phyloP scores from a whole-genome alignment of 2,888 invertebrate genomes.

The Hirtodrosophila cameraria region DNA sequence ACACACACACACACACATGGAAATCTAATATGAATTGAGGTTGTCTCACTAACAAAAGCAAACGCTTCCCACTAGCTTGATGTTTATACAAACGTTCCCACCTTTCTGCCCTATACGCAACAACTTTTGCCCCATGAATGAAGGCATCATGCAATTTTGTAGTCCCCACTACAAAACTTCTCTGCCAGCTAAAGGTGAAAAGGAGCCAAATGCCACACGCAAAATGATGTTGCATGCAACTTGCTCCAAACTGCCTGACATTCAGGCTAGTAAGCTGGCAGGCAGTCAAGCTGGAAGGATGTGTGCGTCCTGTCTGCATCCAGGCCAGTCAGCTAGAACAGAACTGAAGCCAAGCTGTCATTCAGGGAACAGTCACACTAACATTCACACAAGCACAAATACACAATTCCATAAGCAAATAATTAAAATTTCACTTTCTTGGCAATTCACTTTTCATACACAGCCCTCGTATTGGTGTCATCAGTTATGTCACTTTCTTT shows the following conservation, averaged over 20 bases:
- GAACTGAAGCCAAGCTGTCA: constrained; percentile 61
- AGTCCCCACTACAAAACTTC: background rate
- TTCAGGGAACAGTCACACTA: constrained; percentile 58
- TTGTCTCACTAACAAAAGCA: constrained; percentile 79
- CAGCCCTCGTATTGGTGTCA: constrained; percentile 69
- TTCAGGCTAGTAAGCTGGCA: constrained; percentile 11
- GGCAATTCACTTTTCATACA: constrained; percentile 73
- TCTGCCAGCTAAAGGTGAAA: constrained; percentile 59
- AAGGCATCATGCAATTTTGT: constrained; percentile 59
- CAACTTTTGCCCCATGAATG: constrained; percentile 57
- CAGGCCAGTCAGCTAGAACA: constrained; percentile 60
- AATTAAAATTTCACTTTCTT: constrained; percentile 82
- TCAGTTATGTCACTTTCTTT: constrained; percentile 54
- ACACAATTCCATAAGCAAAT: constrained; percentile 62
- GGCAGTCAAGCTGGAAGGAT: constrained; percentile 52
- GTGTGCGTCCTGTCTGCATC: constrained; percentile 68
- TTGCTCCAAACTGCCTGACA: constrained; percentile 69
- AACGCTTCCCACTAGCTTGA: constrained; percentile 61
- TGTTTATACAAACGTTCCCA: constrained; percentile 55
- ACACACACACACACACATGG: constrained; percentile 25
- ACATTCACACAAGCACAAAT: constrained; percentile 10
- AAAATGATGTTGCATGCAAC: constrained; percentile 80
- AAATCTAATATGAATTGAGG: constrained; percentile 83
- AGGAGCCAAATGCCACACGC: constrained; percentile 74
- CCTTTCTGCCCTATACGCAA: constrained; percentile 68